Percentiles rank a stretch among this genome's conserved stretches.
Evolutionary conservation across 2,888 invertebrate genomes (phyloP).

Genomic region (Elegia similella): DNA sequence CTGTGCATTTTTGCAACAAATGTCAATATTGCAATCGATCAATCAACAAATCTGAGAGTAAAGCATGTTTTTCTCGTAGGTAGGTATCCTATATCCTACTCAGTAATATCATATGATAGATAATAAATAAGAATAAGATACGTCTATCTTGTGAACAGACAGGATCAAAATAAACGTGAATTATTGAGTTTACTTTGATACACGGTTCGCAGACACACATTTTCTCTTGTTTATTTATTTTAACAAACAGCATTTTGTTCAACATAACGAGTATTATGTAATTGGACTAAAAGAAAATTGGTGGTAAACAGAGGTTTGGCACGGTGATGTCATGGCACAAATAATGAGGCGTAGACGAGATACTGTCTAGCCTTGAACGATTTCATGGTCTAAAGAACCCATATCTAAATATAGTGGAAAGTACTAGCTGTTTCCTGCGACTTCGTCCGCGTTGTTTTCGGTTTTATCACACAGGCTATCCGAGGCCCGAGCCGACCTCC

Average conservation of each 20-base stretch:
- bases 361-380: constrained; percentile 1
- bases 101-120: not conserved
- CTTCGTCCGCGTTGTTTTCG: no score
- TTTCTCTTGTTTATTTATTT: not conserved
- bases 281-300: not conserved
- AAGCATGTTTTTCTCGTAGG: not conserved
- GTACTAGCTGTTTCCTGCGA: no score
- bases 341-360: constrained; percentile 10
- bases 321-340: constrained; percentile 10
- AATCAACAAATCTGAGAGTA: not conserved
- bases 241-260: not conserved
- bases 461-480: no score
- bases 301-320: not conserved
- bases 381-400: not conserved
- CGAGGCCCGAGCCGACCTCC: no score
- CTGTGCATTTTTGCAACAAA: not conserved
- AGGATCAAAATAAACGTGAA: not conserved
- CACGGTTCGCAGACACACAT: not conserved
- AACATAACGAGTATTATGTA: not conserved
- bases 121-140: no score
- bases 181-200: not conserved
- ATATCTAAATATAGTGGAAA: not conserved
- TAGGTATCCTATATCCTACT: not conserved
- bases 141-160: no score
- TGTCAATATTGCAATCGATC: not conserved